Evolutionary conservation across 2,888 invertebrate species (phyloP).

Genomic region (Drosophila limbata): DNA sequence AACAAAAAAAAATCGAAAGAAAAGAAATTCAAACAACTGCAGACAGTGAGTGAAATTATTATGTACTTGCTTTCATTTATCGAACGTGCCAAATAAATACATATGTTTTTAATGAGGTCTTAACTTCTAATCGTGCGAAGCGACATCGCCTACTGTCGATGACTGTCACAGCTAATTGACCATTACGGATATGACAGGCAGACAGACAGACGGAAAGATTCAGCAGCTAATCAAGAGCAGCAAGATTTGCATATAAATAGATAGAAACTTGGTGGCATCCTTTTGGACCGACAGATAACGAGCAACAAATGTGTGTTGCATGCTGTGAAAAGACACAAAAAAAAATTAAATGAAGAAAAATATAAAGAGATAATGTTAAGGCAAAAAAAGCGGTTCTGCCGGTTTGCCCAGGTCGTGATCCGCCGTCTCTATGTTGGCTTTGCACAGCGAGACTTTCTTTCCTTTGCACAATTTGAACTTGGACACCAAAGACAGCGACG

Average conservation of each 20-base stretch:
- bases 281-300: constrained; percentile 10
- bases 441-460: constrained; percentile 59
- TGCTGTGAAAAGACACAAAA: constrained; percentile 44
- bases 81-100: constrained; percentile 34
- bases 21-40: constrained; percentile 69
- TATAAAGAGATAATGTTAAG: constrained; percentile 27
- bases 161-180: constrained; percentile 33
- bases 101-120: constrained; percentile 23
- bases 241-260: constrained; percentile 45
- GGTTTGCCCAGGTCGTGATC: constrained; percentile 76
- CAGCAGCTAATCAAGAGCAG: constrained; percentile 23
- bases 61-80: constrained; percentile 62
- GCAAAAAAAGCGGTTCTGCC: constrained; percentile 73
- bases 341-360: constrained; percentile 26
- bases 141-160: constrained; percentile 10
- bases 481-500: constrained; percentile 61
- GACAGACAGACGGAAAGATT: neutral
- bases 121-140: constrained; percentile 39
- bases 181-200: constrained; percentile 30
- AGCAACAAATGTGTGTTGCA: constrained; percentile 47
- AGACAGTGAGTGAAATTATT: constrained; percentile 70
- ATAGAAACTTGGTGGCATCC: constrained; percentile 27
- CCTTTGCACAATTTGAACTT: constrained; percentile 76
- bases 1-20: constrained; percentile 1
- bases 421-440: constrained; percentile 39